These are phyloP conservation scores for Cylas formicarius DNA, from an alignment of 1,140 invertebrate genomes.

Conservation along the genomic window DNA sequence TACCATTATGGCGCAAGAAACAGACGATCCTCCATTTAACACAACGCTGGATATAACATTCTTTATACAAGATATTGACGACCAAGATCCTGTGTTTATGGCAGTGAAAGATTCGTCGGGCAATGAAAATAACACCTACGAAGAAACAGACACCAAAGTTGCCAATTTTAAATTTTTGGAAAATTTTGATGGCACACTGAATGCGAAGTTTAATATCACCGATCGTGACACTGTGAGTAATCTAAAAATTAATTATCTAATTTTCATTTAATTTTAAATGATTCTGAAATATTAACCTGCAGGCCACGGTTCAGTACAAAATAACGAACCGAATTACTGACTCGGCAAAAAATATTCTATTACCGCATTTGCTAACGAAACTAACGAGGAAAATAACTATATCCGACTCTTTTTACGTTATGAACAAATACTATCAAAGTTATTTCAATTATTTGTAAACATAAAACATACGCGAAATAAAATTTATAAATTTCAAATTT, in stretches of 20 bases:
- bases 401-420: too few relatives aligned
- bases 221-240: slow-evolving; percentile 50
- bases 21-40: slow-evolving; percentile 38
- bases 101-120: not conserved
- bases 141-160: slow-evolving; percentile 41
- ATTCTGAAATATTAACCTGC: too few relatives aligned
- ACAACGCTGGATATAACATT: slow-evolving; percentile 42
- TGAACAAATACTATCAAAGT: too few relatives aligned
- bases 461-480: too few relatives aligned
- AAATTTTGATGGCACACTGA: slow-evolving; percentile 17
- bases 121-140: slow-evolving; percentile 17
- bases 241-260: slow-evolving; percentile 12
- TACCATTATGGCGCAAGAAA: slow-evolving; percentile 47
- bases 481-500: too few relatives aligned
- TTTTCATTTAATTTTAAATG: too few relatives aligned
- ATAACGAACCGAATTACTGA: too few relatives aligned
- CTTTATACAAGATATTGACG: slow-evolving; percentile 50
- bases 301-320: too few relatives aligned
- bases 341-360: too few relatives aligned
- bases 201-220: slow-evolving; percentile 39
- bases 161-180: slow-evolving; percentile 19
- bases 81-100: slow-evolving; percentile 42
- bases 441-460: too few relatives aligned
- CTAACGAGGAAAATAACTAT: too few relatives aligned
- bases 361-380: too few relatives aligned